Conservation (phyloP, 2,888 invertebrate species). For the Eupsilia transversa region DNA sequence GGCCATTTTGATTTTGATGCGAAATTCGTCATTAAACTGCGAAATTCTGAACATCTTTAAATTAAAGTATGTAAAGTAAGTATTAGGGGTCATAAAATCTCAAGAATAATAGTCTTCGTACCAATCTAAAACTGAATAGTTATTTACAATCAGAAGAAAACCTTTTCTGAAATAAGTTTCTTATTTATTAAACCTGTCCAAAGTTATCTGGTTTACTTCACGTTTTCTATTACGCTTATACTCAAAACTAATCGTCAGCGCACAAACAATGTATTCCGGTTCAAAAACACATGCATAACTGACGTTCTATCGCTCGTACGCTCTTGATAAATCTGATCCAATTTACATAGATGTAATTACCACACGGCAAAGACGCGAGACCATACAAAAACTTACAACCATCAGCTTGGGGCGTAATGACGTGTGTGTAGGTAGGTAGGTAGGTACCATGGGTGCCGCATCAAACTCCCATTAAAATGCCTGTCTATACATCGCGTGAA, state of each 20-base stretch:
- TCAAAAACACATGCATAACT: conserved; percentile 70
- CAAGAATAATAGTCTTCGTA: not conserved
- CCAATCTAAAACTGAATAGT: not conserved
- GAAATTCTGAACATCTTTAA: not conserved
- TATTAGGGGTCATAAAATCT: not conserved
- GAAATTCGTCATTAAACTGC: conserved; percentile 20
- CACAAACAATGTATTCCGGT: conserved; percentile 34
- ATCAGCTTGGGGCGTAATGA: conserved; percentile 71
- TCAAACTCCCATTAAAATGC: conserved; percentile 85
- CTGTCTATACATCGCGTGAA: conserved; percentile 65
- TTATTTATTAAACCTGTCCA: conserved; percentile 14
- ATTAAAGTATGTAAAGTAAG: too few species aligned
- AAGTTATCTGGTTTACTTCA: conserved; percentile 23
- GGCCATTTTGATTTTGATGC: not conserved
- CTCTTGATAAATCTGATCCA: conserved; percentile 85
- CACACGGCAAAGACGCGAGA: conserved; percentile 69
- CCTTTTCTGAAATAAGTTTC: not conserved
- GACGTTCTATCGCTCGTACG: conserved; percentile 75
- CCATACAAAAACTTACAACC: conserved; percentile 60
- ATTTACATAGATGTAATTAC: conserved; percentile 87
- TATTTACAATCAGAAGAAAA: not conserved
- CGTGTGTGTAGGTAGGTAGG: conserved; percentile 43
- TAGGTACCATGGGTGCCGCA: conserved; percentile 74
- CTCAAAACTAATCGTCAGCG: conserved; percentile 38
- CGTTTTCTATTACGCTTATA: conserved; percentile 24